These are phyloP conservation scores for Ennomos quercinarius DNA, from an alignment of 2,888 invertebrate species.

Conservation along the genomic window DNA sequence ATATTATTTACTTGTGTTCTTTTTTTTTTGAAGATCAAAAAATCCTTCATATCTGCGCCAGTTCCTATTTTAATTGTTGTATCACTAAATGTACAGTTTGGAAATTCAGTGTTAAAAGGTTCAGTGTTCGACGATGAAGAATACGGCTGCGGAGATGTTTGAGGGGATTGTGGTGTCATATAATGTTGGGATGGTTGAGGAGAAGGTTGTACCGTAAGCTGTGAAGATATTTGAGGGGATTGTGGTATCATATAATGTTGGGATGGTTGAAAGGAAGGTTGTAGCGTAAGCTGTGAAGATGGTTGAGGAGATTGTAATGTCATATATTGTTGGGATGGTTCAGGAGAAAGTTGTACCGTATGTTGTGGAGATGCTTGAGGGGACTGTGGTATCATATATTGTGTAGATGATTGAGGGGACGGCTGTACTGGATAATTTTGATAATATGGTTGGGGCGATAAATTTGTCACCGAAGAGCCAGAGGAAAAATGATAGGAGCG, in stretches of 20 bases:
- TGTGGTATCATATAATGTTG: too few species aligned
- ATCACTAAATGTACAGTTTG: not conserved
- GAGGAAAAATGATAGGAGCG: conserved; percentile 5
- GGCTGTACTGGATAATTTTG: not conserved
- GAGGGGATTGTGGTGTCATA: not conserved
- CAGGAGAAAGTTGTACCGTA: too few species aligned
- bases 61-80: not conserved
- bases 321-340: too few species aligned
- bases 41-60: conserved; percentile 5
- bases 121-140: not conserved
- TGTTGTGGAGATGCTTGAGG: too few species aligned
- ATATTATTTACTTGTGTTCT: not conserved
- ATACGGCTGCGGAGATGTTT: not conserved
- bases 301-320: too few species aligned
- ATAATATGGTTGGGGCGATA: too few species aligned
- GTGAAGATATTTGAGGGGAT: too few species aligned
- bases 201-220: too few species aligned
- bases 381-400: conserved; percentile 1
- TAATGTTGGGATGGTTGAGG: too few species aligned
- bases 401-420: conserved; percentile 6
- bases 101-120: not conserved
- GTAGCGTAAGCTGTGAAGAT: too few species aligned
- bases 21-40: conserved; percentile 10
- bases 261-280: too few species aligned
- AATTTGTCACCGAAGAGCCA: too few species aligned